Evolutionary conservation across 1,140 invertebrate species (phyloP), one percentile per base, ranked within the genome.

Genomic region (Bradysia coprophila): DNA sequence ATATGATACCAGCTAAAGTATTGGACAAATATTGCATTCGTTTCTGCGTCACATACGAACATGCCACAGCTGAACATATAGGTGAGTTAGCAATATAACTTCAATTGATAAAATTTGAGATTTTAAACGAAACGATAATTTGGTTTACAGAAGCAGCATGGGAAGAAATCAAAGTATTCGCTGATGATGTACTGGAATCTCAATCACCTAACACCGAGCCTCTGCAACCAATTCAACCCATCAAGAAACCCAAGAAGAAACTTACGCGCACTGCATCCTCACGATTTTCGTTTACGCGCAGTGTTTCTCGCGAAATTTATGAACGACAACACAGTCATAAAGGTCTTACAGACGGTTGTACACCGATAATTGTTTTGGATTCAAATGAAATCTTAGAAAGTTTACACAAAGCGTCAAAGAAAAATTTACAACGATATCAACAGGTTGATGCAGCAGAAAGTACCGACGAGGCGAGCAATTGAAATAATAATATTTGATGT

Each of bases 1-100:
- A 92, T 56, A 88, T 94, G 85, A 86, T 91, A 22, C 87, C 87
- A 1, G 81, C 85, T 0, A 71, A 75, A 22, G 70, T 89, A 1
- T 80, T 76, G 59, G 75, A 75, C 20, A 75, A 78, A 51, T 90
- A 84, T 54, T 65, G 74, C 2, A 80, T 95, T 46, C 66, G 86
- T 36, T 88, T 92, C 58, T 91, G 83, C 53, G 77, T 94, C 1
- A 81, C 80, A 31, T 69, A 78, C 11, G 80, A 91, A 56, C 70
- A 84, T 50, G 83, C 87, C 4, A 74, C 56, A 0, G 76, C 86
- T 22, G 68, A 72, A 2, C 79, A 92, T 51, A 77, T 92, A 19
- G 64, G 62, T 67, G 53, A 58, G 50, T 39, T 22, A 16, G 9
- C 4, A 36, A 39, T 24, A 6, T 21, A 18, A 18, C 11, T 20